Conservation (phyloP, 2,797 vertebrate species). For the Leucoraja ocellata region DNA sequence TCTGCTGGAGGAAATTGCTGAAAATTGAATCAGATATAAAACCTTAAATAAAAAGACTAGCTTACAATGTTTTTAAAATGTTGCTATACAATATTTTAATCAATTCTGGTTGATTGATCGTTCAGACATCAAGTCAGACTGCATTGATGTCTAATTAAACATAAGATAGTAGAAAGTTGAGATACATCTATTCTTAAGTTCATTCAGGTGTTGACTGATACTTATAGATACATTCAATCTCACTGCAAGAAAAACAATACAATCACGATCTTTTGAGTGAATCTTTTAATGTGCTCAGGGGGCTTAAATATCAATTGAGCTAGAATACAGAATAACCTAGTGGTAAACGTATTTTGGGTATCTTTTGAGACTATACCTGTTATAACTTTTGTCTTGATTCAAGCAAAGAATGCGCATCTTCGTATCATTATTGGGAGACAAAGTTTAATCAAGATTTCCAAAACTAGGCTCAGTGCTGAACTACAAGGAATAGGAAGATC, state of each 20-base stretch:
- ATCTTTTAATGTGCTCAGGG: neutral
- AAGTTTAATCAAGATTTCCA: no score
- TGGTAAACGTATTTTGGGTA: neutral
- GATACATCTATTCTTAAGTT: neutral
- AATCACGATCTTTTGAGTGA: neutral
- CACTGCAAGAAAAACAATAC: neutral
- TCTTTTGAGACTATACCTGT: neutral
- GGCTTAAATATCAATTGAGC: no score
- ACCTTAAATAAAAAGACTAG: neutral
- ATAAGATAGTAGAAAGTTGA: neutral
- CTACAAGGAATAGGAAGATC: no score
- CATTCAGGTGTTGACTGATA: neutral
- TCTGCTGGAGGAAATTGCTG: neutral
- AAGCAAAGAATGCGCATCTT: neutral
- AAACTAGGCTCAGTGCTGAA: no score
- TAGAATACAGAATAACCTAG: neutral
- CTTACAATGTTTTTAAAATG: neutral
- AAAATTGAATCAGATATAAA: neutral
- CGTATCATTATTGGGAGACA: neutral
- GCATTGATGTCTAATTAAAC: neutral
- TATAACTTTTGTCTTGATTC: neutral
- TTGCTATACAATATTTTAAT: neutral
- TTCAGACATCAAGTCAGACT: neutral
- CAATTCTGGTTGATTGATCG: neutral
- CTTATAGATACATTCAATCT: neutral